phyloP scores from a whole-genome alignment of 2,113 vertebrate genomes.

The Trematocara variabile region DNA sequence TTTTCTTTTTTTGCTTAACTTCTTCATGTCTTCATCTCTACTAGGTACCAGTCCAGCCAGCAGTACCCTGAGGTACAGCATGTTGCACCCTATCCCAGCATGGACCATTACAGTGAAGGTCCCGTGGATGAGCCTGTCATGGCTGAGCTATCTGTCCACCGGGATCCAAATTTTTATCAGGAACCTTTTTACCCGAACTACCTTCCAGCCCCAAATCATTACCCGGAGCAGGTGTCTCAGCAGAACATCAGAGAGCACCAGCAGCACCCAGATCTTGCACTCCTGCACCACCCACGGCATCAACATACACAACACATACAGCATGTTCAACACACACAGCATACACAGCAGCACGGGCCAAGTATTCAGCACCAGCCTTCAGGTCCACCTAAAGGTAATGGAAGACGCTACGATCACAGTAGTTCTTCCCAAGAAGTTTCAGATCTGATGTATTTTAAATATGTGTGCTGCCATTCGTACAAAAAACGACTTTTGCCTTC shows the following conservation, averaged over 20 bases:
- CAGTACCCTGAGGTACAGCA: slow-evolving; percentile 53
- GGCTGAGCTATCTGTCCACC: slow-evolving; percentile 61
- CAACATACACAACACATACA: background rate
- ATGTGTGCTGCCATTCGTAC: background rate
- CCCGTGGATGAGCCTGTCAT: slow-evolving; percentile 54
- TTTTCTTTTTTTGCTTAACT: background rate
- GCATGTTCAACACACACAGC: background rate
- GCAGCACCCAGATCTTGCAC: background rate
- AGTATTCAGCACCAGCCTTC: slow-evolving; percentile 16
- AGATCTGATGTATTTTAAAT: background rate
- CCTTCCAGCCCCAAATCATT: background rate
- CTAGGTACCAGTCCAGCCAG: slow-evolving; percentile 68
- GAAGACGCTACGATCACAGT: background rate
- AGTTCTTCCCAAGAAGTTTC: background rate
- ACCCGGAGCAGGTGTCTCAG: slow-evolving; percentile 29
- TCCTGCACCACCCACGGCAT: slow-evolving; percentile 12
- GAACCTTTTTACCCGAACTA: slow-evolving; percentile 43
- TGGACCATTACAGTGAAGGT: slow-evolving; percentile 43
- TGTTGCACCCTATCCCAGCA: slow-evolving; percentile 42
- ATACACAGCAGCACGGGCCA: slow-evolving; percentile 8
- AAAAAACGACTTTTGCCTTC: background rate
- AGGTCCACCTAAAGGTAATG: slow-evolving; percentile 36
- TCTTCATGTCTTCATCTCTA: background rate
- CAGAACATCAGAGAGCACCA: slow-evolving; percentile 26
- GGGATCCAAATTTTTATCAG: slow-evolving; percentile 44